A percentile compares a stretch with the other conserved stretches of the same genome.
phyloP scores from a whole-genome alignment of 2,113 vertebrate species.

The Tiliqua scincoides region DNA sequence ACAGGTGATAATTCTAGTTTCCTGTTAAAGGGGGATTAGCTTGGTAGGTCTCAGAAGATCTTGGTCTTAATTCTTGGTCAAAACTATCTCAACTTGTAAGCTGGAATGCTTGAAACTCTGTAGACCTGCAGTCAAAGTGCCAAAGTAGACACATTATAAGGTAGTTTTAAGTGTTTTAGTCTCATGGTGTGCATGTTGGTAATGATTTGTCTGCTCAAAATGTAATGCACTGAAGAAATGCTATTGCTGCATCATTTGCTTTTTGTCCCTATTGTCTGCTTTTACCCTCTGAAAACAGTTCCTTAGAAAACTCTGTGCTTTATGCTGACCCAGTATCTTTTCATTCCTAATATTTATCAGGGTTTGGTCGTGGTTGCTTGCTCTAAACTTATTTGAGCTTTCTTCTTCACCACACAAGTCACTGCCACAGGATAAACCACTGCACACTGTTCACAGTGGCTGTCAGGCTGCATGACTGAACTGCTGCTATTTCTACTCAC shows the following conservation, averaged over 20 bases:
- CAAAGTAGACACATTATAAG: neutral
- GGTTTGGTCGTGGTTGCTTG: neutral
- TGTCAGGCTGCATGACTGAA: conserved; percentile 12
- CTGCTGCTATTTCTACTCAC: neutral
- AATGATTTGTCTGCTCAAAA: neutral
- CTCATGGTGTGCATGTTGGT: neutral
- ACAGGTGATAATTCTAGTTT: neutral
- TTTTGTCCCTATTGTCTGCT: conserved; percentile 9
- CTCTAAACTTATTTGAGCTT: neutral
- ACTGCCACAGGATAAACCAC: neutral
- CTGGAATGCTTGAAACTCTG: neutral
- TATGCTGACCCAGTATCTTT: neutral
- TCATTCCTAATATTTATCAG: neutral
- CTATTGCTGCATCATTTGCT: neutral
- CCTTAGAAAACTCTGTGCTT: neutral
- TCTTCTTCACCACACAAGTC: neutral
- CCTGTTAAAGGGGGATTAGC: neutral
- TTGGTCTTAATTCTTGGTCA: neutral
- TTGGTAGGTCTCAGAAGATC: neutral
- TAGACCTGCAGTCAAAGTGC: neutral
- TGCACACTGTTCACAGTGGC: neutral
- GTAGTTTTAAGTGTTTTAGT: neutral
- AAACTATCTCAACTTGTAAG: neutral
- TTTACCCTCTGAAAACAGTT: neutral
- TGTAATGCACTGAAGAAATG: neutral